These are phyloP conservation scores for Cantharis lateralis DNA, from an alignment of 2,888 invertebrate genomes.

Conservation along the genomic window DNA sequence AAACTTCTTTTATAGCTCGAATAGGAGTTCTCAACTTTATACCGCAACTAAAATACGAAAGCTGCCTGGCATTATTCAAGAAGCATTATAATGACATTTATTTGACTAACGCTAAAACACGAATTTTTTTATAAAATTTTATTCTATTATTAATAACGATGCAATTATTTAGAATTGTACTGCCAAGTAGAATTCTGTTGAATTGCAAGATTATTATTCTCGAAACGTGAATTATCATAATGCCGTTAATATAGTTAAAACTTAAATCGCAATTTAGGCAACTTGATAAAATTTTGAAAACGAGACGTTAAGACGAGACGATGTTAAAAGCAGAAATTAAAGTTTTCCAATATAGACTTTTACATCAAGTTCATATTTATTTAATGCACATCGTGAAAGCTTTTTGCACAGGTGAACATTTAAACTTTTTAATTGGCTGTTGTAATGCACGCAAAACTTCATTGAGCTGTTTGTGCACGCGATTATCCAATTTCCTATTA, in stretches of 20 bases:
- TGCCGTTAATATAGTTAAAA: neutral
- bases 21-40: conserved; percentile 45
- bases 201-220: neutral
- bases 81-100: conserved; percentile 41
- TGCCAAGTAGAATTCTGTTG: neutral
- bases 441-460: conserved; percentile 35
- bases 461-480: conserved; percentile 35
- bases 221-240: neutral
- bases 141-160: neutral
- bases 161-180: neutral
- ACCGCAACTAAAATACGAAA: conserved; percentile 41
- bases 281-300: neutral
- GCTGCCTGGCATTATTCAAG: conserved; percentile 40
- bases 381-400: conserved; percentile 30
- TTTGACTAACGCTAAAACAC: conserved; percentile 25
- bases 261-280: neutral
- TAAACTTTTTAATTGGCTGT: conserved; percentile 44
- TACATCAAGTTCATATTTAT: conserved; percentile 32
- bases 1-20: conserved; percentile 49
- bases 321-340: conserved; percentile 6
- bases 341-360: conserved; percentile 7
- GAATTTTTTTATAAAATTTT: conserved; percentile 9
- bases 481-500: conserved; percentile 32
- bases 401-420: conserved; percentile 32
- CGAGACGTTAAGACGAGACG: neutral